phyloP scores from a whole-genome alignment of 1,140 invertebrate species.

The Monomorium pharaonis region DNA sequence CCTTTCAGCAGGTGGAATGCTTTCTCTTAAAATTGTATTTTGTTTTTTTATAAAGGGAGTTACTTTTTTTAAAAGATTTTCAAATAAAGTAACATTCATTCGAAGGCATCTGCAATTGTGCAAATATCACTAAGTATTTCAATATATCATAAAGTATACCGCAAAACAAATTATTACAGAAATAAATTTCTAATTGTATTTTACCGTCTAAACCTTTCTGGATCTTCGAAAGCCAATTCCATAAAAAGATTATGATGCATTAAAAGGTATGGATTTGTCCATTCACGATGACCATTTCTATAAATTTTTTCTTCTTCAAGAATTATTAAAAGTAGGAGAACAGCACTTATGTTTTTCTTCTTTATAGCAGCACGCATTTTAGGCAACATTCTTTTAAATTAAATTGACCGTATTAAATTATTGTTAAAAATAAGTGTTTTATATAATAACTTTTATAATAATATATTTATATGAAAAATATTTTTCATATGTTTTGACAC shows the following conservation, averaged over 20 bases:
- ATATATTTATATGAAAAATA: too few relatives aligned
- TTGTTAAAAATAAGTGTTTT: too few relatives aligned
- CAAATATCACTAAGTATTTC: too few relatives aligned
- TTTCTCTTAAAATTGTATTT: neutral
- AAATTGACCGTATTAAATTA: too few relatives aligned
- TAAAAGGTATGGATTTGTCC: neutral
- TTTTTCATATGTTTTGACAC: too few relatives aligned
- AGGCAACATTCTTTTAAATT: too few relatives aligned
- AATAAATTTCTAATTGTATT: neutral
- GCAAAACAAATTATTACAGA: neutral
- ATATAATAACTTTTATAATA: too few relatives aligned
- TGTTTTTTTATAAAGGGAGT: neutral
- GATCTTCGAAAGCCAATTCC: neutral
- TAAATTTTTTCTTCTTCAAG: too few relatives aligned
- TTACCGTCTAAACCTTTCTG: neutral
- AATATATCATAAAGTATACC: neutral
- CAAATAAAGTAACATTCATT: neutral
- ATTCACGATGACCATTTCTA: conserved; percentile 54
- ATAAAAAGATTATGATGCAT: neutral
- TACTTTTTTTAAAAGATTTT: neutral
- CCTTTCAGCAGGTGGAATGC: neutral
- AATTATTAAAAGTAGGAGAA: too few relatives aligned
- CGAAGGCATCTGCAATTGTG: neutral
- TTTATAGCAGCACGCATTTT: too few relatives aligned
- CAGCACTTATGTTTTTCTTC: too few relatives aligned